Percentiles rank a stretch among this genome's conserved stretches.
These are phyloP conservation scores for Temnothorax curvispinosus DNA, from an alignment of 1,140 invertebrate species.

Conservation along the genomic window DNA sequence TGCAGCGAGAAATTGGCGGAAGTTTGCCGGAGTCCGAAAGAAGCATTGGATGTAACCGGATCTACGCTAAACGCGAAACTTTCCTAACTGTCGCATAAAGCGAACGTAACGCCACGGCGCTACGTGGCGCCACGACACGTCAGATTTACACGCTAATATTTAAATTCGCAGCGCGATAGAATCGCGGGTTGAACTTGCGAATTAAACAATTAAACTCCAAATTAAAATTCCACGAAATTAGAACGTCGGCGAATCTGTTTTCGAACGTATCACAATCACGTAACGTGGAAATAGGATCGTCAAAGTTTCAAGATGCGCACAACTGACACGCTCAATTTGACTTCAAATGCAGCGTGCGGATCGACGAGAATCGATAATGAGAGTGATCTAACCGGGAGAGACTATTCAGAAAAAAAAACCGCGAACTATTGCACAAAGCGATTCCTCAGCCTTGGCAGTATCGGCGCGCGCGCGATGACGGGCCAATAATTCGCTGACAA, in stretches of 20 bases:
- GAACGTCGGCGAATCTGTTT: background rate
- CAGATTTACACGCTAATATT: conserved; percentile 16
- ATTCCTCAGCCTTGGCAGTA: conserved; percentile 6
- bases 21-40: conserved; percentile 43
- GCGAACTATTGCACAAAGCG: background rate
- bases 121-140: background rate
- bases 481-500: conserved; percentile 44
- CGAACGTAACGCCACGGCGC: conserved; percentile 34
- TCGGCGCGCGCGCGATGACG: conserved; percentile 28
- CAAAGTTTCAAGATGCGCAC: background rate
- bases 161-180: background rate
- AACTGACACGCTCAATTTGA: background rate
- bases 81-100: conserved; percentile 61
- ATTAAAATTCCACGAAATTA: background rate
- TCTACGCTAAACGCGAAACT: conserved; percentile 55
- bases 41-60: conserved; percentile 53
- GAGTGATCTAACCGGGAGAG: background rate
- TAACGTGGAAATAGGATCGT: background rate
- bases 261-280: background rate
- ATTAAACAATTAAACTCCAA: background rate
- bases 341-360: no score
- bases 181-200: conserved; percentile 2
- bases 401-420: background rate
- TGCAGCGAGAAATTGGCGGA: conserved; percentile 42
- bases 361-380: background rate